phyloP scores from a whole-genome alignment of 2,797 vertebrate genomes.

The Steatocranus sp. region DNA sequence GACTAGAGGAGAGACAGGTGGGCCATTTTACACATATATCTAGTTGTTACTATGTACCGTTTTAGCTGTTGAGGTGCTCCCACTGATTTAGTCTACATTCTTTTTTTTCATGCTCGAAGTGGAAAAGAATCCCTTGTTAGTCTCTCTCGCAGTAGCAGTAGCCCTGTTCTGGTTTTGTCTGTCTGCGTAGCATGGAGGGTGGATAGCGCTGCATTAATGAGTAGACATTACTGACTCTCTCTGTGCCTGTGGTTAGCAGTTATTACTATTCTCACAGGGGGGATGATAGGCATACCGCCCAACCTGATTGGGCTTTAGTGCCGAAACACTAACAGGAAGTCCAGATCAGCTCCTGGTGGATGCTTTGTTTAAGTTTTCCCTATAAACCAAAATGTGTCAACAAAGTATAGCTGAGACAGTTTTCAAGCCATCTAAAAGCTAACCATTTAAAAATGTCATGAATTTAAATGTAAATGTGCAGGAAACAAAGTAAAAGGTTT shows the following conservation, averaged over 20 bases:
- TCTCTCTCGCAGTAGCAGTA: background rate
- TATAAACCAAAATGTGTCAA: background rate
- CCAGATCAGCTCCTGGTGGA: background rate
- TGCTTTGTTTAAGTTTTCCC: background rate
- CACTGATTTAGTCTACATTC: background rate
- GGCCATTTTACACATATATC: background rate
- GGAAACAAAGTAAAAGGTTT: background rate
- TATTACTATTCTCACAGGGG: fast-evolving
- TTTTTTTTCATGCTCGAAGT: background rate
- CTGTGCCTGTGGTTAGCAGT: background rate
- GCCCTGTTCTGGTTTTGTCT: background rate
- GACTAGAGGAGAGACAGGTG: background rate
- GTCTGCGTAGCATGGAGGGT: background rate
- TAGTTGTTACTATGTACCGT: background rate
- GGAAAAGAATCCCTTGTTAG: background rate
- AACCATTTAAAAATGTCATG: background rate
- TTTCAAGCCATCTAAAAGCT: background rate
- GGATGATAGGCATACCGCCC: fast-evolving
- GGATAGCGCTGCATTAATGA: background rate
- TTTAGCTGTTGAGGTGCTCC: background rate
- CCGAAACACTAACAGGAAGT: background rate
- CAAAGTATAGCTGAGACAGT: fast-evolving
- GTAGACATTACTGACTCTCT: background rate
- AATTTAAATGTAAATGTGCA: background rate
- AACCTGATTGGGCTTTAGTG: background rate